Base-by-base conservation (phyloP, 2,888 invertebrate genomes). In the Pocota personata region DNA sequence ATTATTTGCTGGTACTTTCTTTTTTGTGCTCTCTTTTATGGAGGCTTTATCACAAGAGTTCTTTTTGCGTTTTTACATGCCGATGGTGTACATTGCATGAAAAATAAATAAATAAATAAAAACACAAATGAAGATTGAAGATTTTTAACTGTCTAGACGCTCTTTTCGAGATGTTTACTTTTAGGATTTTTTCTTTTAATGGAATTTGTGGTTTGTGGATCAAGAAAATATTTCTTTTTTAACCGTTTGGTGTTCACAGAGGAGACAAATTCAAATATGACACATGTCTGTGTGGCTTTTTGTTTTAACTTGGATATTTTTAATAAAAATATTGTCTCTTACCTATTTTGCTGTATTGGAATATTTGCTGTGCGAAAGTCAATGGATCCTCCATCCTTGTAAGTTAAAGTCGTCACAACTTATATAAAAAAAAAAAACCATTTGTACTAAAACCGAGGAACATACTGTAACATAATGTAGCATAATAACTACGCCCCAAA, bases 1-100 rank as follows among this genome's bases (percentile, higher is more conserved):
- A 76, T 82, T 77, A 77, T 71, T 40, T 71, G 24, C 40, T 75
- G 35, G 19, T 7, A 16, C 8, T 43, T 62, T 7, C 30, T 24
- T 27, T n/a, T 12, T 30, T n/a, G 16, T 43, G 3, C 40, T 40
- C 5, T 10, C 14, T 48, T 10, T 0, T 21, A 7, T 10, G 16
- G 48, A 8, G 48, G 48, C 4, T 21, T 48, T 48, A 48, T 21
- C 48, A 21, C 43, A 37, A 37, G 37, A 21, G 37, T 19, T 37
- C 21, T 16, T 55, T 55, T 55, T 5, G 7, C 19, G 27, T 52
- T 14, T 21, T 27, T 30, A 14, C 4, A 10, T 52, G 27, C 7
- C 19, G 32, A 16, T 14, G 8, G 55, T 16, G 55, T 57, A 32
- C 55, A 19, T 32, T 32, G 55, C 27, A 55, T 5, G 32, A 6